These are phyloP conservation scores for Oncorhynchus tshawytscha DNA, from an alignment of 2,113 vertebrate genomes.

Conservation along the genomic window DNA sequence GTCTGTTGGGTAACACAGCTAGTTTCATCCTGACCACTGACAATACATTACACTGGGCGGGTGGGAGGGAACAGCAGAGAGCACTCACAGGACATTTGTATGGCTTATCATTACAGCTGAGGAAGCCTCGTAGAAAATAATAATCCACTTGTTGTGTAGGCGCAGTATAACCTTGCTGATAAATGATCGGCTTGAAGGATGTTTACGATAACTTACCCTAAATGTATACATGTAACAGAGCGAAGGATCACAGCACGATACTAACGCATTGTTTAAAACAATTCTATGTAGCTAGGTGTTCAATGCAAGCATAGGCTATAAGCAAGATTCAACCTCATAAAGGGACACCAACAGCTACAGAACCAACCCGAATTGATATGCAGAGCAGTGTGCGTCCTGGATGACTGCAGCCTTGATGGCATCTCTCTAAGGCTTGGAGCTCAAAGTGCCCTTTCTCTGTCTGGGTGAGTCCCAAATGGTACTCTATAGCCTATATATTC, in stretches of 20 bases:
- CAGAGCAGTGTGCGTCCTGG: no score
- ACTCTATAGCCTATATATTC: no score
- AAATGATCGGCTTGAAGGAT: background rate
- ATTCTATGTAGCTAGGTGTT: background rate
- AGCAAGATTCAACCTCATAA: no score
- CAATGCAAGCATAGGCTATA: no score
- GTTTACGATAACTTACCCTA: background rate
- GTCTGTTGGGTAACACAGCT: background rate
- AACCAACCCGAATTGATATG: no score
- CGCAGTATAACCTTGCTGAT: background rate
- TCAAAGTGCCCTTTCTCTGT: no score
- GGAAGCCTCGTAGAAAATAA: background rate
- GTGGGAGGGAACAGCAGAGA: no score
- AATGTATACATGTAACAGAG: background rate
- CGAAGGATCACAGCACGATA: background rate
- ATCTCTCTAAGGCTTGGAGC: no score
- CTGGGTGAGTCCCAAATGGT: no score
- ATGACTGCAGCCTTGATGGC: no score
- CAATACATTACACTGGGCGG: background rate
- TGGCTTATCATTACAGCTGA: background rate
- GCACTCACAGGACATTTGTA: background rate
- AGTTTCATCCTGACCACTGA: background rate
- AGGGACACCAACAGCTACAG: no score
- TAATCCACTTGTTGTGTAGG: background rate
- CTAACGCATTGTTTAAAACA: background rate